phyloP scores from a whole-genome alignment of 1,140 invertebrate genomes.

The Aphelinus atriplicis region DNA sequence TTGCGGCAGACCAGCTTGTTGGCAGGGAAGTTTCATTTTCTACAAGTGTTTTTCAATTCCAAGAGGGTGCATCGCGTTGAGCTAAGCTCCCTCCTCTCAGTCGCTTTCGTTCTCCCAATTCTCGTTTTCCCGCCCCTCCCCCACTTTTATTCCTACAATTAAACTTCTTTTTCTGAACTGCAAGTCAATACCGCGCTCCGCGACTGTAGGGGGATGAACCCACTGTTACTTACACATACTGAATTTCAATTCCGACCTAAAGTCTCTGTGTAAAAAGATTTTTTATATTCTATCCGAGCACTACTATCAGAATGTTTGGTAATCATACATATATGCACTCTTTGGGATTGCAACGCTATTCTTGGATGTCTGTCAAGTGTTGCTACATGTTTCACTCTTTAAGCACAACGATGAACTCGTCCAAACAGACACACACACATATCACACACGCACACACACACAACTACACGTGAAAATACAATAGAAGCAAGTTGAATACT shows the following conservation, averaged over 20 bases:
- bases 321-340: constrained; percentile 56
- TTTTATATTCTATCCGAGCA: no score
- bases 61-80: constrained; percentile 50
- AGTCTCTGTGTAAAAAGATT: no score
- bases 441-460: neutral
- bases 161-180: constrained; percentile 12
- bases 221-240: neutral
- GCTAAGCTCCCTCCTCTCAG: constrained; percentile 11
- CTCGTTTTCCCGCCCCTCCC: constrained; percentile 29
- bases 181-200: no score
- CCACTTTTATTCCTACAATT: constrained; percentile 33
- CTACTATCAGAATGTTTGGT: no score
- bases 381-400: constrained; percentile 15
- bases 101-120: constrained; percentile 6
- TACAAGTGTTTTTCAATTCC: constrained; percentile 65
- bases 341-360: constrained; percentile 62
- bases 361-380: constrained; percentile 57
- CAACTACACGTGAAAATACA: neutral
- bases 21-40: constrained; percentile 67
- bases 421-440: constrained; percentile 29
- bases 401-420: constrained; percentile 14
- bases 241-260: no score
- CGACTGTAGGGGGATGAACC: neutral
- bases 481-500: no score
- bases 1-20: constrained; percentile 67